Conservation (phyloP, 2,888 invertebrate species). For the Plagodis pulveraria region DNA sequence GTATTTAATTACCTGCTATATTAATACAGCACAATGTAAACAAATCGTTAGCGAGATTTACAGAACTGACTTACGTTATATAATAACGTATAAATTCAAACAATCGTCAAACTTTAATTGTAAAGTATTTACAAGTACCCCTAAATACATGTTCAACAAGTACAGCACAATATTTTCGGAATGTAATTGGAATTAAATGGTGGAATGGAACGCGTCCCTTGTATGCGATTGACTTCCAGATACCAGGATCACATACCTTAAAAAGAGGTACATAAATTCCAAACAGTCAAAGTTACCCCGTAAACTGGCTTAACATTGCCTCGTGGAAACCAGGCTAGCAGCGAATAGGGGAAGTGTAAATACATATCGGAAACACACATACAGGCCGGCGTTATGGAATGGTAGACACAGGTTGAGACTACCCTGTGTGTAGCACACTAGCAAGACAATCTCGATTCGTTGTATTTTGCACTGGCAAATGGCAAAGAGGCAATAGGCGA, state of each 20-base stretch:
- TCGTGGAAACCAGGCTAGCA: conserved; percentile 33
- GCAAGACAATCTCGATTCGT: no score
- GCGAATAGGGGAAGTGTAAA: conserved; percentile 24
- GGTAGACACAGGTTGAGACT: no score
- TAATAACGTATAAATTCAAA: conserved; percentile 5
- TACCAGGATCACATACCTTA: conserved; percentile 61
- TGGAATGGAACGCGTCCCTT: conserved; percentile 59
- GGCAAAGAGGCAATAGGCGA: conserved; percentile 36
- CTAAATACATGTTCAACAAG: no score
- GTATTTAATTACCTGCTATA: neutral
- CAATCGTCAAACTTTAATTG: no score
- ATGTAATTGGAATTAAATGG: no score
- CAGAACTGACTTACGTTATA: neutral
- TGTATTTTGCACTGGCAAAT: no score
- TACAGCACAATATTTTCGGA: no score
- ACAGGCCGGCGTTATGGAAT: no score
- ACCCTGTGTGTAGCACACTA: no score
- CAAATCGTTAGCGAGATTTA: conserved; percentile 19
- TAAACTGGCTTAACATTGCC: conserved; percentile 23
- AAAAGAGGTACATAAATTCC: conserved; percentile 43
- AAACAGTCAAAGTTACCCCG: conserved; percentile 28
- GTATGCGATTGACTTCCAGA: conserved; percentile 63
- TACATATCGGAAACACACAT: no score
- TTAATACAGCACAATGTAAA: conserved; percentile 8
- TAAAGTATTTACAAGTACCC: no score